Conservation (phyloP, 30 jellyfish, hydroid and myxozoan species). For the Pelagia noctiluca region DNA sequence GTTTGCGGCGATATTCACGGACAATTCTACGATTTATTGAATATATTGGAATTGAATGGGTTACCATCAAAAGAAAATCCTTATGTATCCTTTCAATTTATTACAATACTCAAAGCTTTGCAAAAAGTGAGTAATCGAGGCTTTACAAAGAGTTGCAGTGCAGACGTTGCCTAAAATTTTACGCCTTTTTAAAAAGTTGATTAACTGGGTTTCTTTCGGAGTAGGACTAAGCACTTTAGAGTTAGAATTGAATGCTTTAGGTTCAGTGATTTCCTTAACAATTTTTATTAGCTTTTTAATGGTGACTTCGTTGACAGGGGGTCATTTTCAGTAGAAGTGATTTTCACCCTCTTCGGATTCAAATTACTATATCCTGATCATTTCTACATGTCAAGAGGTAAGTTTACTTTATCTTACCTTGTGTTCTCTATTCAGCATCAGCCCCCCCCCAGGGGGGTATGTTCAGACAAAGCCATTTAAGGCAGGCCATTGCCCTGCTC, state of each 20-base stretch:
- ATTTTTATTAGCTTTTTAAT: slow-evolving; percentile 79
- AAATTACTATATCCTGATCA: slow-evolving; percentile 92
- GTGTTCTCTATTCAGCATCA: too few species aligned
- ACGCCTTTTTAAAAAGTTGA: not conserved
- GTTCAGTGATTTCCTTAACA: slow-evolving; percentile 54
- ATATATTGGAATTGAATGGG: slow-evolving; percentile 93
- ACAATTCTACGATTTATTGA: slow-evolving; percentile 89
- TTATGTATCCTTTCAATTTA: slow-evolving; percentile 96
- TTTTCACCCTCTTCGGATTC: slow-evolving; percentile 77
- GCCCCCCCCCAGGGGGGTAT: too few species aligned
- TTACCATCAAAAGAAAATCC: slow-evolving; percentile 95
- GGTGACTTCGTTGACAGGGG: slow-evolving; percentile 99
- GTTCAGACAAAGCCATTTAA: too few species aligned
- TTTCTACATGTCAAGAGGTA: slow-evolving; percentile 96
- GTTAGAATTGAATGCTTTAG: too few species aligned
- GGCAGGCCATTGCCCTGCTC: too few species aligned
- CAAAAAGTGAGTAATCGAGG: not conserved
- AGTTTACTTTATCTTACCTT: too few species aligned
- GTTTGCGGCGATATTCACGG: slow-evolving; percentile 99
- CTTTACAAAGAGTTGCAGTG: not conserved
- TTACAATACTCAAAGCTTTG: too few species aligned
- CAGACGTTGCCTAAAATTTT: not conserved
- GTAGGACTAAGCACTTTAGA: too few species aligned
- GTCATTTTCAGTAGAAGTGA: slow-evolving; percentile 97
- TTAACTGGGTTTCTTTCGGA: not conserved